Evolutionary conservation across 2,113 vertebrate species (phyloP), one percentile per base, ranked within the genome.

Genomic region (Vanacampus margaritifer): DNA sequence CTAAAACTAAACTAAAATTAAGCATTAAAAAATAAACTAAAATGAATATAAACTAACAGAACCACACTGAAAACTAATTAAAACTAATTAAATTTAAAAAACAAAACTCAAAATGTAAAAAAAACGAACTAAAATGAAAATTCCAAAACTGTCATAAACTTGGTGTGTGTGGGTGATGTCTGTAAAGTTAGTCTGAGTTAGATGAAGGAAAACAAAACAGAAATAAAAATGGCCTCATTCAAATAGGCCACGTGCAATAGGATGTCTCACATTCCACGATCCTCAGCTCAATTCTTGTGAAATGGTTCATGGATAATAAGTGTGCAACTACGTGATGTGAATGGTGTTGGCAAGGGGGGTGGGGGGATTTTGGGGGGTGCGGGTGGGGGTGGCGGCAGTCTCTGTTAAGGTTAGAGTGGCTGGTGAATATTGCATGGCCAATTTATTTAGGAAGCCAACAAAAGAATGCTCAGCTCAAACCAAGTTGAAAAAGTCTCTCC

Each of bases 381-480:
- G n/a, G n/a, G n/a, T n/a, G n/a, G n/a, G n/a, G n/a, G n/a, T n/a
- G 24, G 45, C 1, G 45, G 19, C 4, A 12, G 50, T 21, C 45
- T 48, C 45, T 21, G 45, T 48, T 48, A 23, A 23, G n/a, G 23
- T n/a, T 23, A 10, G 9, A 11, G 50, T 10, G n/a, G 46, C 54
- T 32, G 3, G 51, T 59, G 58, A 62, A 62, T 79, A 72, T 54
- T 66, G 19, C 59, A 64, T 23, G 32, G 75, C 73, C 21, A 32
- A 79, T 86, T 91, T 64, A 88, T 87, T 80, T 82, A 70, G 54
- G 75, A 69, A 85, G 60, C 28, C 75, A 83, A 75, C 46, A 88
- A 78, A 71, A 76, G 54, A 72, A 14, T 48, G 19, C 56, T 16
- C 23, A 19, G 23, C 28, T 64, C 12, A 24, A 24, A 24, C 21